Evolutionary conservation across 2,888 invertebrate genomes (phyloP).

Genomic region (Perithous albicinctus): DNA sequence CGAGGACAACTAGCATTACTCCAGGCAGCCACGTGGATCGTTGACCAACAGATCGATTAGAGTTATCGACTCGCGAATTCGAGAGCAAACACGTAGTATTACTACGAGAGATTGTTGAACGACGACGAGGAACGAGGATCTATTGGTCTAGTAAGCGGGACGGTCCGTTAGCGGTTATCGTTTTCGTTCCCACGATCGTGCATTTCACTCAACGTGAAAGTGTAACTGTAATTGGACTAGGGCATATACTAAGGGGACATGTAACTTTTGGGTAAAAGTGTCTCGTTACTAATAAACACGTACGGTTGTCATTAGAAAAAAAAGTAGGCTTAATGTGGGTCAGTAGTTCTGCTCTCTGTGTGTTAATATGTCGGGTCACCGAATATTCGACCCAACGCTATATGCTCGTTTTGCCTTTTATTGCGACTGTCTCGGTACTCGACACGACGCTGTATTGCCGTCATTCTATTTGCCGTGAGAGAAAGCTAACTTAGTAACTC

Average conservation of each 20-base stretch:
- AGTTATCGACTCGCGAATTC: conserved; percentile 9
- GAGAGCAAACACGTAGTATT: conserved; percentile 5
- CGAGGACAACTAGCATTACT: conserved; percentile 52
- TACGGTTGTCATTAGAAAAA: neutral
- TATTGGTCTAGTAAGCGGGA: conserved; percentile 9
- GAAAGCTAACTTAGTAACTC: conserved; percentile 26
- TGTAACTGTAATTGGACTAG: conserved; percentile 66
- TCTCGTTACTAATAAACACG: neutral
- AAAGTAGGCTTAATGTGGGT: conserved; percentile 31
- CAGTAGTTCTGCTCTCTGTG: conserved; percentile 19
- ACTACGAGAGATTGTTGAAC: neutral
- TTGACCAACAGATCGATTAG: conserved; percentile 56
- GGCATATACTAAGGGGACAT: neutral
- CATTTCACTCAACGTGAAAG: conserved; percentile 59
- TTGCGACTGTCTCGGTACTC: neutral
- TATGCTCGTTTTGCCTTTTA: conserved; percentile 23
- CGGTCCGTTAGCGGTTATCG: conserved; percentile 49
- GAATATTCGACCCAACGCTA: conserved; percentile 18
- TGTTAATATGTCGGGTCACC: conserved; percentile 20
- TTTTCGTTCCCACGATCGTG: conserved; percentile 63
- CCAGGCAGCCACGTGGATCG: conserved; percentile 64
- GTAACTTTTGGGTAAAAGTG: conserved; percentile 54
- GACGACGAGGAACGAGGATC: neutral
- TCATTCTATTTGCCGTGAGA: conserved; percentile 1
- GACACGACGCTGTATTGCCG: neutral